phyloP scores from a whole-genome alignment of 2,797 vertebrate genomes.

The Fistularia tabacaria region DNA sequence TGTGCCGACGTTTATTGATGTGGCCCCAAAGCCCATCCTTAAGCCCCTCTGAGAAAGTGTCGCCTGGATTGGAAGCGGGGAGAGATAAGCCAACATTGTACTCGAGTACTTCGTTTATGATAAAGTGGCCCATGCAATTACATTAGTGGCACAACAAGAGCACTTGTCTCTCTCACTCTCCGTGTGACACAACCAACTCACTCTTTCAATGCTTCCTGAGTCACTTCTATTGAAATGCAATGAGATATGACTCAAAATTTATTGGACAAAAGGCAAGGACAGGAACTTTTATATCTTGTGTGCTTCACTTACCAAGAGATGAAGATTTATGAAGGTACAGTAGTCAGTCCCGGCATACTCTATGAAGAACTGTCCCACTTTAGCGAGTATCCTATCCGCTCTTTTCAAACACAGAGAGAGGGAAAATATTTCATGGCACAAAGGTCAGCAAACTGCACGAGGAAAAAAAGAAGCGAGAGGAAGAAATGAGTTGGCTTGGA shows the following conservation, averaged over 20 bases:
- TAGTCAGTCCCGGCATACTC: constrained; percentile 31
- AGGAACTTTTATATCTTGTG: constrained; percentile 31
- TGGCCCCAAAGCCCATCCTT: constrained; percentile 34
- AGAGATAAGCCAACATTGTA: constrained; percentile 53
- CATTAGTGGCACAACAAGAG: constrained; percentile 56
- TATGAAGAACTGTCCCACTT: constrained; percentile 35
- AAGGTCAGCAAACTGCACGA: constrained; percentile 6
- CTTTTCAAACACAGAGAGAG: constrained; percentile 34
- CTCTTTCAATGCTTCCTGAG: constrained; percentile 15
- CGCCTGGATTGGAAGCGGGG: constrained; percentile 22
- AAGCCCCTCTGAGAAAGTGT: constrained; percentile 46
- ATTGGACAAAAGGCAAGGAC: constrained; percentile 50
- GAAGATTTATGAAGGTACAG: constrained; percentile 50
- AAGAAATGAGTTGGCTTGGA: too few relatives aligned
- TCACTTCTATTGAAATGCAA: constrained; percentile 25
- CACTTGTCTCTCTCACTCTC: constrained; percentile 9
- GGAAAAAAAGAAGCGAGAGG: constrained; percentile 2
- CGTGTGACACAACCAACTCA: constrained; percentile 16
- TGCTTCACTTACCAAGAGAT: constrained; percentile 18
- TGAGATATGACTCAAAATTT: constrained; percentile 31
- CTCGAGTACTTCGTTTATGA: constrained; percentile 63
- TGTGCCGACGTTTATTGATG: constrained; percentile 48
- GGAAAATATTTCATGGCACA: constrained; percentile 52
- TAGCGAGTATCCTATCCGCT: constrained; percentile 41
- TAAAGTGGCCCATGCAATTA: constrained; percentile 70